Evolutionary conservation across 2,888 invertebrate species (phyloP).

Genomic region (Leptopilina syphax): DNA sequence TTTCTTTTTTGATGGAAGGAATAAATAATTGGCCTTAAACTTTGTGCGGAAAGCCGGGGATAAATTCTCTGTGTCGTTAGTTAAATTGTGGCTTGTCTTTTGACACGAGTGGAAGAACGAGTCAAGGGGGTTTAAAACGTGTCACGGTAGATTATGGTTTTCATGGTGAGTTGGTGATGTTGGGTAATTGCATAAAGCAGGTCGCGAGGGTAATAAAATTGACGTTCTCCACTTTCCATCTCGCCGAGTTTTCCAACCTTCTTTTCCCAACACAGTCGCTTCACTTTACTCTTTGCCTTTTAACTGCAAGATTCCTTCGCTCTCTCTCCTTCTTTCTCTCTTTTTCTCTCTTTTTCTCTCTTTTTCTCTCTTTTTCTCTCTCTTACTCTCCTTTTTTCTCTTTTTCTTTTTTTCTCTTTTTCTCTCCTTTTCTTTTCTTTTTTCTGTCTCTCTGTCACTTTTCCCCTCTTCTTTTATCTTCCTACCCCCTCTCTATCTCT

Average conservation of each 20-base stretch:
- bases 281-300: slow-evolving; percentile 16
- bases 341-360: too few species aligned
- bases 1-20: background rate
- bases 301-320: background rate
- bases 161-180: slow-evolving; percentile 42
- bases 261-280: slow-evolving; percentile 4
- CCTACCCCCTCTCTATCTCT: too few species aligned
- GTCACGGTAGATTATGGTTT: slow-evolving; percentile 49
- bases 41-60: background rate
- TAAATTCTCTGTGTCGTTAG: slow-evolving; percentile 10
- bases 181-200: slow-evolving; percentile 51
- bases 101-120: slow-evolving; percentile 33
- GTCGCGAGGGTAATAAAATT: slow-evolving; percentile 51
- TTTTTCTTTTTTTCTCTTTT: too few species aligned
- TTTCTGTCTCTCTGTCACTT: too few species aligned
- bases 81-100: slow-evolving; percentile 26
- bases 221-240: slow-evolving; percentile 43
- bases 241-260: slow-evolving; percentile 4
- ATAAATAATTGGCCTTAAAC: background rate
- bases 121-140: slow-evolving; percentile 30
- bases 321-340: too few species aligned
- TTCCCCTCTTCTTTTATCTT: too few species aligned
- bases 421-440: too few species aligned
- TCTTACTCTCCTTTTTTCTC: too few species aligned
- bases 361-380: too few species aligned